phyloP scores from a whole-genome alignment of 2,113 vertebrate genomes.

The Platysteira castanea region DNA sequence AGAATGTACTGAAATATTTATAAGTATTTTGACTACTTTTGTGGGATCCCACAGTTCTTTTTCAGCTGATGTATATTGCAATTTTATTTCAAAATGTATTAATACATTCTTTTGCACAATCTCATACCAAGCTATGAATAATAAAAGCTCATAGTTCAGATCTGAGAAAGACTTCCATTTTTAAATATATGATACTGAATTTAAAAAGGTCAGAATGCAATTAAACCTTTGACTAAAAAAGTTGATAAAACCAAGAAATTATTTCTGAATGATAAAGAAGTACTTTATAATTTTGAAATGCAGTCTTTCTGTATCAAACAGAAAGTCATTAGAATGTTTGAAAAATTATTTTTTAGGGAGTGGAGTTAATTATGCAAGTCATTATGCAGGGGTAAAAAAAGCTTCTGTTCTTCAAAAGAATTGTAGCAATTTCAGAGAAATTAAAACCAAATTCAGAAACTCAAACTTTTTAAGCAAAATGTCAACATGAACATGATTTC shows the following conservation, averaged over 20 bases:
- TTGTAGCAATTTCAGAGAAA: not conserved
- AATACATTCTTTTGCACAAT: conserved; percentile 28
- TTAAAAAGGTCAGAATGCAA: conserved; percentile 55
- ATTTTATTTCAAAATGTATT: conserved; percentile 4
- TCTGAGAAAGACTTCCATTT: conserved; percentile 17
- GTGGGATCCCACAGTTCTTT: not conserved
- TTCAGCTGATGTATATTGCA: not conserved
- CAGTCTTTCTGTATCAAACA: not conserved
- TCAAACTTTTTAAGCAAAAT: not conserved
- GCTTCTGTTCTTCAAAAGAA: not conserved
- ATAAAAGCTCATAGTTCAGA: not conserved
- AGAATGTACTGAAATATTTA: not conserved
- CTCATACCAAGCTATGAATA: not conserved
- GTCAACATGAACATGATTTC: not conserved
- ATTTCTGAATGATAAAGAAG: conserved; percentile 6
- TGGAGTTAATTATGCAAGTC: not conserved
- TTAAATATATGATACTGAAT: conserved; percentile 12
- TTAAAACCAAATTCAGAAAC: not conserved
- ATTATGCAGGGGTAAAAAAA: not conserved
- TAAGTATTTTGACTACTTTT: not conserved
- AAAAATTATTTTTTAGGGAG: not conserved
- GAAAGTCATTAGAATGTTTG: not conserved
- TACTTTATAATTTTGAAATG: conserved; percentile 2
- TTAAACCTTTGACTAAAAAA: conserved; percentile 27
- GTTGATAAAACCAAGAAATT: conserved; percentile 6